Evolutionary conservation across 2,888 invertebrate genomes (phyloP).

Genomic region (Hydropsyche betteni): DNA sequence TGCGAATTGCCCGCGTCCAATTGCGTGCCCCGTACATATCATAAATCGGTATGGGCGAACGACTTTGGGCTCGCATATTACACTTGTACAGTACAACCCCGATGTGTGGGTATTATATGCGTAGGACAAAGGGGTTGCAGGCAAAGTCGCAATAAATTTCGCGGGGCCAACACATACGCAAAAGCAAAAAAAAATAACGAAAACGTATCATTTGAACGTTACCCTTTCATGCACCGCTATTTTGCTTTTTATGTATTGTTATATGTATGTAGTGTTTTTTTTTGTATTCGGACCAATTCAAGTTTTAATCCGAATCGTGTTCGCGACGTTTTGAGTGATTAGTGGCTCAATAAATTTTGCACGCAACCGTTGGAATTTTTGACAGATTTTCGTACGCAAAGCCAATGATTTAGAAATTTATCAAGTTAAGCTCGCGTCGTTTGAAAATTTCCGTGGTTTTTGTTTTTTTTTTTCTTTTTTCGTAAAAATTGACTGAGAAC

Average conservation of each 20-base stretch:
- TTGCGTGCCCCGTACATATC: slow-evolving; percentile 17
- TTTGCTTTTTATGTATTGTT: neutral
- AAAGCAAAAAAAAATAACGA: neutral
- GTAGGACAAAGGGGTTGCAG: neutral
- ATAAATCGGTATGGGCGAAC: slow-evolving; percentile 11
- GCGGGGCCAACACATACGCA: neutral
- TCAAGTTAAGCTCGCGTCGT: neutral
- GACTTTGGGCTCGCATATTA: neutral
- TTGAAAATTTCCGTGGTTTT: neutral
- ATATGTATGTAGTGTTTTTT: neutral
- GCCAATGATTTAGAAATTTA: slow-evolving; percentile 9
- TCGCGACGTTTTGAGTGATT: slow-evolving; percentile 32
- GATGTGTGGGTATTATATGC: too few relatives aligned
- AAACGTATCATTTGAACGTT: slow-evolving; percentile 5
- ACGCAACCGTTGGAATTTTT: slow-evolving; percentile 19
- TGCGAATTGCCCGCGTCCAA: slow-evolving; percentile 2
- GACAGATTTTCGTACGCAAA: neutral
- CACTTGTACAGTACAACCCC: too few relatives aligned
- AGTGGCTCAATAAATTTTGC: slow-evolving; percentile 26
- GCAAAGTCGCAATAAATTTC: slow-evolving; percentile 16
- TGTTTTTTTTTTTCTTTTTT: too few relatives aligned
- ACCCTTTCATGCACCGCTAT: slow-evolving; percentile 7
- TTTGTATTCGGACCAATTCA: slow-evolving; percentile 8
- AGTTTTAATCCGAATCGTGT: slow-evolving; percentile 24
- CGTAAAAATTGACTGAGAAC: too few relatives aligned